Evolutionary conservation across 1,140 invertebrate genomes (phyloP).

Genomic region (Platyscapa corneri): DNA sequence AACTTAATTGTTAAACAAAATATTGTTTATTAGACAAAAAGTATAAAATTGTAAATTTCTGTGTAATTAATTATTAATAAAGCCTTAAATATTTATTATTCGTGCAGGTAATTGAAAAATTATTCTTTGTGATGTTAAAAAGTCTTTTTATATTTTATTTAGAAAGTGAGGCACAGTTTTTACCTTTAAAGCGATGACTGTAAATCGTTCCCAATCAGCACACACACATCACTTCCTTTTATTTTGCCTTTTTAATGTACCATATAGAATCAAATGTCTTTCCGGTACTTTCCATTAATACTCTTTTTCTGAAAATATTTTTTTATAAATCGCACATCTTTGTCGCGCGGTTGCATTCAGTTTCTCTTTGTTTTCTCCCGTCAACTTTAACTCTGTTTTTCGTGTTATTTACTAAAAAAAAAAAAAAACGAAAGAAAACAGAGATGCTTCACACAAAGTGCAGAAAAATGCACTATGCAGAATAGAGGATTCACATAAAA

Average conservation of each 20-base stretch:
- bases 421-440: slow-evolving; percentile 7
- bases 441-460: not conserved
- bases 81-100: not conserved
- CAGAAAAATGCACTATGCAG: slow-evolving; percentile 12
- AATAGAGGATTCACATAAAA: slow-evolving; percentile 16
- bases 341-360: not conserved
- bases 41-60: not conserved
- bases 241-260: not conserved
- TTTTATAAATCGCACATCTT: not conserved
- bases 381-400: not conserved
- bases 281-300: not conserved
- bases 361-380: not conserved
- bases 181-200: too few species aligned
- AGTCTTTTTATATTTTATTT: too few species aligned
- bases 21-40: not conserved
- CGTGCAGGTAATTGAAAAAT: too few species aligned
- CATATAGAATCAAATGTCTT: not conserved
- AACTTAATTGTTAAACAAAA: too few species aligned
- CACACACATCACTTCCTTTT: not conserved
- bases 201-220: too few species aligned
- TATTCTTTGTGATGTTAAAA: too few species aligned
- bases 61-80: not conserved
- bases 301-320: not conserved
- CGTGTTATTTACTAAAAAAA: not conserved
- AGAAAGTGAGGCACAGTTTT: too few species aligned